phyloP scores from a whole-genome alignment of 2,113 vertebrate species.

The Ceyx margarethae region DNA sequence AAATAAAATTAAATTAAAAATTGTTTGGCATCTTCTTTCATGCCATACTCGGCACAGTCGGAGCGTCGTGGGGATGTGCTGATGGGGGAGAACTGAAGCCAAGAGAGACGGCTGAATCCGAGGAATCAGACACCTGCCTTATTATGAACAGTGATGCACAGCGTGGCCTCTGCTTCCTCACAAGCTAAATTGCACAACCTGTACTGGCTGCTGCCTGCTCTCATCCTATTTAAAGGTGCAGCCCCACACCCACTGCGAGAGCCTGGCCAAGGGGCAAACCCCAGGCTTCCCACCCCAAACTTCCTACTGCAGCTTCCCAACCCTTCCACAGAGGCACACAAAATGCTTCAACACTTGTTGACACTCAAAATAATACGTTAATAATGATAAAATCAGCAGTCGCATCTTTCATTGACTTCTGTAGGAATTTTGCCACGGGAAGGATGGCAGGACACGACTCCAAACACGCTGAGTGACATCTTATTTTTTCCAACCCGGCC shows the following conservation, averaged over 20 bases:
- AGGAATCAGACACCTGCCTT: constrained; percentile 13
- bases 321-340: background rate
- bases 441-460: background rate
- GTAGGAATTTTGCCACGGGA: background rate
- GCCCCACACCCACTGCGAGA: accelerated
- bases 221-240: background rate
- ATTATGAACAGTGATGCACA: background rate
- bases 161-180: background rate
- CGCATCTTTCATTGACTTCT: constrained; percentile 1
- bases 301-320: background rate
- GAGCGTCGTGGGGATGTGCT: background rate
- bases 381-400: constrained; percentile 51
- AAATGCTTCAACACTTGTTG: background rate
- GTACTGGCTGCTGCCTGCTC: background rate
- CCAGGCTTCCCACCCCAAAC: background rate
- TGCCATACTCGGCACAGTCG: background rate
- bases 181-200: background rate
- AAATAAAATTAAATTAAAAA: background rate
- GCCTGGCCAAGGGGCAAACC: background rate
- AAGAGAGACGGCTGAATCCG: background rate
- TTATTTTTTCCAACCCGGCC: constrained; percentile 22
- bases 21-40: background rate
- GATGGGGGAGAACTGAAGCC: background rate
- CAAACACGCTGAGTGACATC: constrained; percentile 20
- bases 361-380: constrained; percentile 52